phyloP scores from a whole-genome alignment of 2,888 invertebrate species.

The Stenodera caucasica region DNA sequence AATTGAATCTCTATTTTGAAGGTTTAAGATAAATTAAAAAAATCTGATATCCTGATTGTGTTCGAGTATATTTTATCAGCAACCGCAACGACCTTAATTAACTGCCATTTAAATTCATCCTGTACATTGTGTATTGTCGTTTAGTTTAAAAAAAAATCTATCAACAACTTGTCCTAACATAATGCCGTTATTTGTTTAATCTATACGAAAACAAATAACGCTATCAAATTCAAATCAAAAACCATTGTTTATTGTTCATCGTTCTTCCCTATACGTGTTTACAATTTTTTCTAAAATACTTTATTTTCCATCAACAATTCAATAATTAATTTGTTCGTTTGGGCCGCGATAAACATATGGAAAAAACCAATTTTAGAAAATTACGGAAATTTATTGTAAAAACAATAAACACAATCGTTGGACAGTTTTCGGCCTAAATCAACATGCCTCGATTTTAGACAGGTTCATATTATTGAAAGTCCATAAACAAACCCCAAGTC shows the following conservation, averaged over 20 bases:
- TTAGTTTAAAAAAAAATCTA: neutral
- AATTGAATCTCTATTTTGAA: neutral
- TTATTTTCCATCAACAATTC: neutral
- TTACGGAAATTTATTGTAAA: neutral
- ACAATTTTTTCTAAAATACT: neutral
- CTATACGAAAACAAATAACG: constrained; percentile 8
- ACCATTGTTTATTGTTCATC: constrained; percentile 13
- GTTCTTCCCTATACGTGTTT: constrained; percentile 12
- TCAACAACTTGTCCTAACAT: constrained; percentile 11
- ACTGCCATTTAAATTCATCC: constrained; percentile 8
- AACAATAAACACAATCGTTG: neutral
- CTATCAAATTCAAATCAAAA: constrained; percentile 13
- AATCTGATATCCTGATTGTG: neutral
- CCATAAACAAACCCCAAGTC: constrained; percentile 13
- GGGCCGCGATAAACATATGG: neutral
- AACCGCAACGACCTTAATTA: constrained; percentile 11
- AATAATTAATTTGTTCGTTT: neutral
- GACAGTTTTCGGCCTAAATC: neutral
- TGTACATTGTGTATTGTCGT: constrained; percentile 2
- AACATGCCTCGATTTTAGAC: neutral
- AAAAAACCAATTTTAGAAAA: neutral
- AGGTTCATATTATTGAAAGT: neutral
- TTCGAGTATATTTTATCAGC: constrained; percentile 21
- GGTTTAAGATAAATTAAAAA: neutral
- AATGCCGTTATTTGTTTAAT: constrained; percentile 7